These are phyloP conservation scores for Melanostoma mellinum DNA, from an alignment of 2,888 invertebrate genomes.

Conservation along the genomic window DNA sequence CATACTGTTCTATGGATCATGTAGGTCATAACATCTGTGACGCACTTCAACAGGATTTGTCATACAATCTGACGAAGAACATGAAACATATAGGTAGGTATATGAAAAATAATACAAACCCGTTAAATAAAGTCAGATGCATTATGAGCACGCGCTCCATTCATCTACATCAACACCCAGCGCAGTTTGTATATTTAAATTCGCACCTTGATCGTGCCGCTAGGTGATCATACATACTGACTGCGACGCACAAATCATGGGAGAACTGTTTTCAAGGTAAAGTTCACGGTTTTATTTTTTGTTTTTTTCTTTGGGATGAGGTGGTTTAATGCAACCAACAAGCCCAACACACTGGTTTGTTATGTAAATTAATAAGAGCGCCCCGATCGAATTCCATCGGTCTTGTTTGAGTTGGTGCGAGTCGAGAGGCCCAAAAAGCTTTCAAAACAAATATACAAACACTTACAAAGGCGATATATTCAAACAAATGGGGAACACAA, in stretches of 20 bases:
- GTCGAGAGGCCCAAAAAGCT: slow-evolving; percentile 8
- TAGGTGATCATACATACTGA: background rate
- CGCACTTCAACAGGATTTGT: too few species aligned
- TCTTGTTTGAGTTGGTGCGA: background rate
- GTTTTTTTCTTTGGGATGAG: background rate
- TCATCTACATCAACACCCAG: background rate
- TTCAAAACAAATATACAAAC: background rate
- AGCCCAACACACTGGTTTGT: slow-evolving; percentile 19
- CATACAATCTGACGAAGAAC: too few species aligned
- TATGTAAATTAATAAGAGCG: slow-evolving; percentile 31
- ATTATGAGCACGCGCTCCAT: background rate
- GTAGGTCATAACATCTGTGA: too few species aligned
- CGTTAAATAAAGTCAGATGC: too few species aligned
- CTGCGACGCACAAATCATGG: slow-evolving; percentile 26
- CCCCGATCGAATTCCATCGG: background rate
- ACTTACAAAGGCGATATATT: too few species aligned
- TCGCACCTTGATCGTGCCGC: background rate
- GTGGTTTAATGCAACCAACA: background rate
- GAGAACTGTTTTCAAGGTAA: slow-evolving; percentile 61
- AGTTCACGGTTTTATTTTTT: slow-evolving; percentile 57
- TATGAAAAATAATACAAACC: too few species aligned
- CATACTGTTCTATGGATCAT: too few species aligned
- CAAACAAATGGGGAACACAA: too few species aligned
- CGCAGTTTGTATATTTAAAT: background rate
- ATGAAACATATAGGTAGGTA: too few species aligned